A percentile compares a stretch with the other conserved stretches of the same genome.
phyloP scores from a whole-genome alignment of 2,888 invertebrate genomes.

The Cerceris rybyensis region DNA sequence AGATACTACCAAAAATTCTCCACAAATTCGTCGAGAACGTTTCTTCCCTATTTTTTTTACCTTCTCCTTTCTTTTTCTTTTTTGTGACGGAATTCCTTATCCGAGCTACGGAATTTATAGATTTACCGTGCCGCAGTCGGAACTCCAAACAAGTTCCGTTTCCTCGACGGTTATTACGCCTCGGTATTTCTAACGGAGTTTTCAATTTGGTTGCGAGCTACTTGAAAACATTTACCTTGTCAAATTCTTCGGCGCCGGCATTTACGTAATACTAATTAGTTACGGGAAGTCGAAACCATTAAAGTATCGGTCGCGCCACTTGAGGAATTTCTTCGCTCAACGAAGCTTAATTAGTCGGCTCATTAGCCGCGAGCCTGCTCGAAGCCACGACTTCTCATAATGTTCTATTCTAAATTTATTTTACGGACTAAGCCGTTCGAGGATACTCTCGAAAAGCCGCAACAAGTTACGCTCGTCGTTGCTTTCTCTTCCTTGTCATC shows the following conservation, averaged over 20 bases:
- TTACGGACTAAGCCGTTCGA: slow-evolving; percentile 14
- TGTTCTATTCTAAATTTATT: slow-evolving; percentile 57
- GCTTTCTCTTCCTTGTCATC: no score
- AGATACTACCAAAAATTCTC: slow-evolving; percentile 1
- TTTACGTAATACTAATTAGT: slow-evolving; percentile 61
- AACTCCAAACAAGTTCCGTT: background rate
- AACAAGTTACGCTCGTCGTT: slow-evolving; percentile 19
- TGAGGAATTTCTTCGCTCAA: slow-evolving; percentile 58
- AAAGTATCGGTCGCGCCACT: slow-evolving; percentile 51
- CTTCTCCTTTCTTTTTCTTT: no score
- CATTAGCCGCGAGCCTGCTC: slow-evolving; percentile 57
- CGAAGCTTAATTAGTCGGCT: slow-evolving; percentile 65
- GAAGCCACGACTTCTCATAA: slow-evolving; percentile 34
- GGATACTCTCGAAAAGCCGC: slow-evolving; percentile 6
- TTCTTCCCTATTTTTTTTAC: background rate
- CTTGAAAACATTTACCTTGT: slow-evolving; percentile 25
- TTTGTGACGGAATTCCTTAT: no score
- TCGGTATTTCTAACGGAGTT: slow-evolving; percentile 2
- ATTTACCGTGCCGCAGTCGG: background rate
- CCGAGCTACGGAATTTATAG: background rate
- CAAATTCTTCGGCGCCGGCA: slow-evolving; percentile 20
- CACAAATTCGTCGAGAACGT: background rate
- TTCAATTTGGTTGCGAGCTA: slow-evolving; percentile 23
- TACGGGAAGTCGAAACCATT: slow-evolving; percentile 46
- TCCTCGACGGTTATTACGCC: background rate